Evolutionary conservation across 2,113 vertebrate genomes (phyloP), one percentile per base, ranked within the genome.

Genomic region (Cinclus mexicanus): DNA sequence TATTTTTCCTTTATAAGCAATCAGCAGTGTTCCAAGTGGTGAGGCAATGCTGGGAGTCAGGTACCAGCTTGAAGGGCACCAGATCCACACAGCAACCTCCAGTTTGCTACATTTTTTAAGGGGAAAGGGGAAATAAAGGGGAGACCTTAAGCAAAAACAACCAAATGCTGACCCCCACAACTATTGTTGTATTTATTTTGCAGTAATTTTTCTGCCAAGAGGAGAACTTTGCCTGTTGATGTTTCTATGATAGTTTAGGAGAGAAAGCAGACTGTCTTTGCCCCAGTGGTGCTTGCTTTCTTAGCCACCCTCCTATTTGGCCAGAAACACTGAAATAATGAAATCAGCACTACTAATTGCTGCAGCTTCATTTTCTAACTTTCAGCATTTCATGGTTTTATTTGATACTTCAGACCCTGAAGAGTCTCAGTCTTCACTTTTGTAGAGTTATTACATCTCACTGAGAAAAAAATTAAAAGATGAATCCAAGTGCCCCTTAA

Each of bases 21-120:
- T 65, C 88, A 93, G 49, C 67, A 71, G 70, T 79, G 59, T 90
- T 88, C 92, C 86, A 83, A 35, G 59, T 31, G 25, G 53, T 91
- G 61, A 56, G 14, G 42, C 60, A 90, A 59, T 42, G 78, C 74
- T 57, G 46, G 82, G 74, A 80, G 64, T 85, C 71, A 81, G 59
- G 86, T 92, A 88, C 17, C 83, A 89, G 63, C 80, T 78, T 95
- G 92, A 90, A 74, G 44, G 74, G 92, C 79, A 88, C 60, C 71
- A 70, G 33, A 63, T 61, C 63, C 69, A 17, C 44, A 35, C 0
- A 7, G 31, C 57, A 83, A 25, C 26, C 39, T 83, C 44, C 46
- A 83, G 15, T 61, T 76, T 81, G 50, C 42, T 83, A 28, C 35
- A 11, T 26, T 59, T 71, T 57, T 67, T 53, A 28, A 44, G 23